These are phyloP conservation scores for Agrotis clavis DNA, from an alignment of 2,888 invertebrate genomes.

Conservation along the genomic window DNA sequence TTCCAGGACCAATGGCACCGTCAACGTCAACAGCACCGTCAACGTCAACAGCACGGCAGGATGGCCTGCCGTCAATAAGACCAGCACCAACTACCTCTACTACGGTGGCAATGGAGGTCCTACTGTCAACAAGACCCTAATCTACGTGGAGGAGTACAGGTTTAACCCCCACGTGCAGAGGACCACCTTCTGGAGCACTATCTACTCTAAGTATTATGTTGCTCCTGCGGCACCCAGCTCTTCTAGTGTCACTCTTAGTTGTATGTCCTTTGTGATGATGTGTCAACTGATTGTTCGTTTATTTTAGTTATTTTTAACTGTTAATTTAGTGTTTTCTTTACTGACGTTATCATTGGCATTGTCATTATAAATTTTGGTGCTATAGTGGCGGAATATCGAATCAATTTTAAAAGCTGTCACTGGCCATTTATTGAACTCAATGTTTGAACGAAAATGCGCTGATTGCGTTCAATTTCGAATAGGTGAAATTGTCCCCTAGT, in stretches of 20 bases:
- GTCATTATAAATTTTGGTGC: too few relatives aligned
- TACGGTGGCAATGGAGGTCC: conserved; percentile 67
- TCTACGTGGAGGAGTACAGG: conserved; percentile 62
- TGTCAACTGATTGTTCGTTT: conserved; percentile 65
- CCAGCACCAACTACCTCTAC: conserved; percentile 66
- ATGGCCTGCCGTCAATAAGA: conserved; percentile 67
- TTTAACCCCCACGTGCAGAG: conserved; percentile 74
- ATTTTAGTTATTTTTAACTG: conserved; percentile 56
- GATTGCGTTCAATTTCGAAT: too few relatives aligned
- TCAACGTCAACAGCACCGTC: conserved; percentile 24
- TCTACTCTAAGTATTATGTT: conserved; percentile 72
- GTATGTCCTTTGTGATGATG: conserved; percentile 64
- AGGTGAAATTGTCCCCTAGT: neutral
- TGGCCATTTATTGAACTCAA: too few relatives aligned
- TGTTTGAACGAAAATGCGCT: too few relatives aligned
- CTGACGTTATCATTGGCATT: too few relatives aligned
- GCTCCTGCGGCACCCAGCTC: conserved; percentile 69
- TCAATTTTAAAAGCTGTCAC: too few relatives aligned
- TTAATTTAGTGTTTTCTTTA: neutral
- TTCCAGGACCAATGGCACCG: conserved; percentile 31
- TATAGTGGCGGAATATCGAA: too few relatives aligned
- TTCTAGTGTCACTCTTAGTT: conserved; percentile 56
- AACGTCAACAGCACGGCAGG: conserved; percentile 20
- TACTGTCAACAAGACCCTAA: conserved; percentile 30
- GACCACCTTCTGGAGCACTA: conserved; percentile 74